Evolutionary conservation across 2,888 invertebrate genomes (phyloP), one percentile per base, ranked within the genome.

Genomic region (Melanargia galathea): DNA sequence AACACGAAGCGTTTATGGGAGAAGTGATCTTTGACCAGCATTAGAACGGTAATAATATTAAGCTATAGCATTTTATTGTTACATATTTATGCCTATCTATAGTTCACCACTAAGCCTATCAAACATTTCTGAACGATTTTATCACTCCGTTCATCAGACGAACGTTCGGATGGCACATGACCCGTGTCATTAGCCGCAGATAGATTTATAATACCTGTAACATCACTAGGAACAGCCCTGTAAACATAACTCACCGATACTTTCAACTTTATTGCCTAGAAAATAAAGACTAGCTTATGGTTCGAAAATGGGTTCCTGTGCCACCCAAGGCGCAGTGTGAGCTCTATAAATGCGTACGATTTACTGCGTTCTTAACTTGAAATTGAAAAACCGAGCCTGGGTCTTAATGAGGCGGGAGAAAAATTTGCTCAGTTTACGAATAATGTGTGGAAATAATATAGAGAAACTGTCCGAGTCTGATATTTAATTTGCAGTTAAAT

Each of bases 331-430:
- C 82, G 87, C 74, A 70, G 33, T 76, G 75, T 77, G 77, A 80
- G 75, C 78, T 78, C 86, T 83, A 87, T 87, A 88, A 88, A 88
- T 83, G 88, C 76, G 75, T 77, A 83, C 86, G 84, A 87, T 88
- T 88, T 88, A 87, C 84, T 84, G 83, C 83, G 80, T 80, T 80
- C 84, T 81, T 83, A 82, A 82, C 76, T 79, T 81, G 81, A 85
- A 83, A 83, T 86, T 86, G 86, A 87, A 83, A 87, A 87, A 83
- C 84, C 16, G 45, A 4, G 82, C 18, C 43, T 16, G 76, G 76
- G 75, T 80, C 72, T 75, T 77, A 79, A 80, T 81, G 79, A 82
- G 76, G 75, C 75, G 75, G 71, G 75, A 75, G 74, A 78, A 74
- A 79, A 77, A 74, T 72, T 59, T 69, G 65, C 66, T 51, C 52